Evolutionary conservation across 2,113 vertebrate genomes (phyloP), one percentile per base, ranked within the genome.

Genomic region (Cygnus buccinator): DNA sequence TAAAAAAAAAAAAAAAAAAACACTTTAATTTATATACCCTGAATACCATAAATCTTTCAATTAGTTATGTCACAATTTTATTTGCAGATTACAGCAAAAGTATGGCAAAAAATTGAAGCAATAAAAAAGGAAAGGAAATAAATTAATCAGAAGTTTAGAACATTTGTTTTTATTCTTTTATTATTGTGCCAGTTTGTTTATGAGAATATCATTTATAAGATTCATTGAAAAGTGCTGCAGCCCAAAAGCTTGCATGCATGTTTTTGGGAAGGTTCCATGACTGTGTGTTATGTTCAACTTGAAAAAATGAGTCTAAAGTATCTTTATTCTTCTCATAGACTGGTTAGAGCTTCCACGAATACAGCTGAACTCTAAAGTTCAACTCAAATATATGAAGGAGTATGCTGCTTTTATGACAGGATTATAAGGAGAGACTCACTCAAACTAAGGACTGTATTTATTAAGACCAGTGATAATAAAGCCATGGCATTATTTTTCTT

Each of bases 71-170:
- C 35, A 35, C 13, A 46, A 43, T 68, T 70, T 95, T 96, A 89
- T 93, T 96, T 94, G 61, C 74, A 97, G 97, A 50, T 83, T 93
- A 90, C 94, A 92, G 16, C 65, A 95, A 23, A 92, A 68, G 70
- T 93, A 94, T 63, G 44, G 58, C 63, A 92, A 97, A 70, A 95
- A 97, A 94, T 87, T 62, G 67, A 87, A 92, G 22, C 73, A 71
- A 65, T 98, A 70, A 93, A 83, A 90, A 76, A 91, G 43, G 90
- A 77, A 46, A 97, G 96, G 76, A 70, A 92, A 83, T 80, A 68
- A 89, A 92, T 95, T 55, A 77, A 97, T 93, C 88, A 82, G 65
- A 97, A 91, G 41, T 76, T 98, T 67, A 67, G 71, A 71, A 97
- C 81, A 77, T 98, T 95, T 74, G 52, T 83, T n/a, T 94, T 94